phyloP scores from a whole-genome alignment of 2,797 vertebrate species.

The Lophura swinhoii region DNA sequence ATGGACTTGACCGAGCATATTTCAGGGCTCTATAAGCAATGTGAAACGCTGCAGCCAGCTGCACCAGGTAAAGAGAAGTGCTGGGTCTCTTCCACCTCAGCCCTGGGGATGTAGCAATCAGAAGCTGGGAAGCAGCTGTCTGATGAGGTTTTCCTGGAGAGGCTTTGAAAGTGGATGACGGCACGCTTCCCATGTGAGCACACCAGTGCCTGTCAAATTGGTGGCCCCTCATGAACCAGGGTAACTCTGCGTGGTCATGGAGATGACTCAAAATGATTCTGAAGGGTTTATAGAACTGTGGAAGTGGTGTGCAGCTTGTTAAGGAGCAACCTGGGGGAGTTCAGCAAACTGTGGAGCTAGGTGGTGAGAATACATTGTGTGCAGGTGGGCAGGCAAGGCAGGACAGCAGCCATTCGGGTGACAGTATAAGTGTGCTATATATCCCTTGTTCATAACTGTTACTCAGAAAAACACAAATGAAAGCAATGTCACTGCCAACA shows the following conservation, averaged over 20 bases:
- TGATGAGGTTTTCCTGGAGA: background rate
- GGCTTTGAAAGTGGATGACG: background rate
- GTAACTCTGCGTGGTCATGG: background rate
- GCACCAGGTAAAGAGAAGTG: fast-evolving
- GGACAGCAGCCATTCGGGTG: background rate
- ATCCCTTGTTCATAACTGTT: background rate
- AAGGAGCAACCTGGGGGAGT: background rate
- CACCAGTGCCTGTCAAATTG: background rate
- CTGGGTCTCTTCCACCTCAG: background rate
- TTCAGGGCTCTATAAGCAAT: background rate
- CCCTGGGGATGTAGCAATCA: background rate
- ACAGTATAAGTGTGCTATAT: background rate
- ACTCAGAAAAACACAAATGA: background rate
- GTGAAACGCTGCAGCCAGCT: fast-evolving
- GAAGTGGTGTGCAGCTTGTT: background rate
- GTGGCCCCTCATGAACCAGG: background rate
- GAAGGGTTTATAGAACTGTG: background rate
- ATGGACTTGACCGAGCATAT: fast-evolving
- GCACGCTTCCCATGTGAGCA: background rate
- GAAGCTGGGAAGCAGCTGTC: background rate
- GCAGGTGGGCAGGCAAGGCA: background rate
- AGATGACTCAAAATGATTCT: background rate
- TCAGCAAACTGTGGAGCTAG: background rate
- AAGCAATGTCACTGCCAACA: background rate
- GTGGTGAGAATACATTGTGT: background rate